phyloP scores from a whole-genome alignment of 1,140 invertebrate genomes.

The Temnothorax nylanderi region DNA sequence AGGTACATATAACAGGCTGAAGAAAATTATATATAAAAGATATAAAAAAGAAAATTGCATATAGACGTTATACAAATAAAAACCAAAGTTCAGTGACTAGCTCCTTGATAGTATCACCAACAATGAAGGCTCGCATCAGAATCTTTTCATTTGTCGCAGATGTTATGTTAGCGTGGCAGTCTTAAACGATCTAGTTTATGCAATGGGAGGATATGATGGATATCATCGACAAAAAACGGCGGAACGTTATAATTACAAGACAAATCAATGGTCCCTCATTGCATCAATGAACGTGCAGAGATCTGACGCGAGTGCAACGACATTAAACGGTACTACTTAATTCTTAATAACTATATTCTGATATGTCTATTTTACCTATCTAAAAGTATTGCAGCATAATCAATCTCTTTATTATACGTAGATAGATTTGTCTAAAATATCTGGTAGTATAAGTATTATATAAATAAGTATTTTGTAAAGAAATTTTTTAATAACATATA shows the following conservation, averaged over 20 bases:
- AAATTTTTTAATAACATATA: background rate
- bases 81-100: conserved; percentile 47
- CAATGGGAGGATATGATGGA: conserved; percentile 93
- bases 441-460: background rate
- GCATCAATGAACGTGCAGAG: conserved; percentile 89
- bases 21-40: background rate
- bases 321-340: conserved; percentile 84
- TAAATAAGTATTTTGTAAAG: background rate
- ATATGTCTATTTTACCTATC: background rate
- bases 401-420: background rate
- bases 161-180: conserved; percentile 90
- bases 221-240: conserved; percentile 90
- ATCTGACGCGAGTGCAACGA: conserved; percentile 89
- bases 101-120: conserved; percentile 16
- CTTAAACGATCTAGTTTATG: conserved; percentile 89
- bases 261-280: conserved; percentile 88
- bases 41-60: background rate
- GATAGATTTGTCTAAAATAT: background rate
- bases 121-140: conserved; percentile 18
- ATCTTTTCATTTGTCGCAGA: conserved; percentile 71
- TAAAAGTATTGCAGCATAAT: background rate
- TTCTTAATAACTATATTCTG: background rate
- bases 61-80: background rate
- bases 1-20: background rate
- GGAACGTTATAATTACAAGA: conserved; percentile 90